Evolutionary conservation across 2,888 invertebrate genomes (phyloP), one percentile per base, ranked within the genome.

Genomic region (Sisyra terminalis): DNA sequence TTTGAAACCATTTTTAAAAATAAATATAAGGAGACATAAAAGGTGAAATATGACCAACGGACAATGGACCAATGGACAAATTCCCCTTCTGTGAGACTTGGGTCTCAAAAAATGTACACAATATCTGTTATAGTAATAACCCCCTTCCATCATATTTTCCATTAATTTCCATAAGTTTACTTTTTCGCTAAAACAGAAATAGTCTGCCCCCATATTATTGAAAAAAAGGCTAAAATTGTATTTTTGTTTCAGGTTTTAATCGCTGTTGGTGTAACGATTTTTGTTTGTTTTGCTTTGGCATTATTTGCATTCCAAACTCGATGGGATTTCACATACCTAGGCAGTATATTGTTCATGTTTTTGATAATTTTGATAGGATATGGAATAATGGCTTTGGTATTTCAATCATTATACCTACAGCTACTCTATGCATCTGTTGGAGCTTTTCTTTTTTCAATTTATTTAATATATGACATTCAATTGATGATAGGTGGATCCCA

Each of bases 181-280:
- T n/a, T n/a, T n/a, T n/a, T n/a, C n/a, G n/a, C n/a, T n/a, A n/a
- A n/a, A n/a, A n/a, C n/a, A n/a, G n/a, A n/a, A n/a, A n/a, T n/a
- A n/a, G n/a, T n/a, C n/a, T n/a, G n/a, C n/a, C n/a, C n/a, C n/a
- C n/a, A n/a, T n/a, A n/a, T n/a, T n/a, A n/a, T n/a, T n/a, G n/a
- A n/a, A n/a, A n/a, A n/a, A n/a, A n/a, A n/a, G n/a, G n/a, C n/a
- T n/a, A n/a, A n/a, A n/a, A n/a, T n/a, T n/a, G n/a, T 11, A n/a
- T 34, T 34, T 34, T 34, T 34, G 34, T 34, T 34, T n/a, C 11
- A 34, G 34, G 34, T 34, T 11, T 2, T 34, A 34, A 34, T 34
- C 11, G 15, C 15, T 3, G 14, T 34, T 7, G 15, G 13, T 15
- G 6, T 34, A 3, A 34, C 7, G 8, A 3, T 11, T 14, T 7